Evolutionary conservation across 1,140 invertebrate species (phyloP).

Genomic region (Pseudomyrmex sp.): DNA sequence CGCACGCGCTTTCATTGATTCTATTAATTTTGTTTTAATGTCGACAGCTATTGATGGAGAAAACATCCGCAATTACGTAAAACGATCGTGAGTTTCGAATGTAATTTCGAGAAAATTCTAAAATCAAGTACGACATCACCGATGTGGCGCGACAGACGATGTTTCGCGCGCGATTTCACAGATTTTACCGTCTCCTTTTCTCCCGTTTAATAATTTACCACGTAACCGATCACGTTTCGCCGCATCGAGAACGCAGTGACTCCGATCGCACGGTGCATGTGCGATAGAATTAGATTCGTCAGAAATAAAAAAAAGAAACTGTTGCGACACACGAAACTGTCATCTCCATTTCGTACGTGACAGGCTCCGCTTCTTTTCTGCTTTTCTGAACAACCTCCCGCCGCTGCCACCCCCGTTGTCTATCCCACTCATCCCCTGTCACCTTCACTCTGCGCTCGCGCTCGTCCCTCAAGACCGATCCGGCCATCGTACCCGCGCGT

Average conservation of each 20-base stretch:
- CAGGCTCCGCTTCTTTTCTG: conserved; percentile 56
- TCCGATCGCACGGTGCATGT: conserved; percentile 36
- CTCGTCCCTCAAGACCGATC: conserved; percentile 59
- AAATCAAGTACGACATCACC: conserved; percentile 8
- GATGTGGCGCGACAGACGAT: too few species aligned
- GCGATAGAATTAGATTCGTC: conserved; percentile 59
- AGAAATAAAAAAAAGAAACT: conserved; percentile 67
- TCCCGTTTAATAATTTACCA: conserved; percentile 48
- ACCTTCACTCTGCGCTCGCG: conserved; percentile 42
- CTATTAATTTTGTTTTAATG: background rate
- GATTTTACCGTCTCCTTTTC: background rate
- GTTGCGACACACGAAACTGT: conserved; percentile 75
- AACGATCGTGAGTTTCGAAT: background rate
- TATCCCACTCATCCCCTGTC: conserved; percentile 44
- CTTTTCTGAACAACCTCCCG: conserved; percentile 44
- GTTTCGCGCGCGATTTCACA: conserved; percentile 24
- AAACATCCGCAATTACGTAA: background rate
- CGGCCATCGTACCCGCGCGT: conserved; percentile 42
- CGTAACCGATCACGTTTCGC: conserved; percentile 56
- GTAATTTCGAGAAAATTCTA: conserved; percentile 19
- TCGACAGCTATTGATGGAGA: background rate
- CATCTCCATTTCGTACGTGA: conserved; percentile 78
- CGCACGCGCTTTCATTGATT: background rate
- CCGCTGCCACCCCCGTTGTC: background rate
- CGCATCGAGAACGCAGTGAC: conserved; percentile 32